Base-by-base conservation (phyloP, 2,113 vertebrate species). In the Ranitomeya imitator region DNA sequence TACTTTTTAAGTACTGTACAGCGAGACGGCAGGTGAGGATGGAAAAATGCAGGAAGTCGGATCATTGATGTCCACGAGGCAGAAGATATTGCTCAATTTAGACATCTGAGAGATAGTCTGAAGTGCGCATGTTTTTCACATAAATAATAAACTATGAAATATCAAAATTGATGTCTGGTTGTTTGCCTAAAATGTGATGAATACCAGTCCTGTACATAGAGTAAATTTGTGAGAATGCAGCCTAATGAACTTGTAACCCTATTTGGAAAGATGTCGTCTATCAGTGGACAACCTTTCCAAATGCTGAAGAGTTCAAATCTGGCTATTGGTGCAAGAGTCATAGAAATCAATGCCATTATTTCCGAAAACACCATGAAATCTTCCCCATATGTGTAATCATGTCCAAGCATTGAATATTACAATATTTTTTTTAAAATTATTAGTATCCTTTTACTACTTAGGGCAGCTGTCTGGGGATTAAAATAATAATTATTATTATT, bases 1-100 rank as follows among this genome's bases (percentile, higher is more conserved):
- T 23, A 63, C 87, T 85, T 85, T 83, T 85, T 85, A 89, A 85
- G 60, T 76, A 79, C 26, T 78, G 81, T 54, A n/a, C 69, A 63
- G 79, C 26, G 81, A 79, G 73, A 84, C 81, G 77, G 63, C 87
- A 89, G 87, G 73, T 85, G 87, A 61, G 82, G 51, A 14, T 18
- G 45, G 76, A 79, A 77, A 55, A 18, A 60, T 65, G 59, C 73
- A 37, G 63, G 80, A 83, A 52, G 80, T 83, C 11, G 7, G 57
- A 26, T 52, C 80, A 51, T 51, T 82, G 59, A 51, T 65, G 80
- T 67, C 63, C 37, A 79, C n/a, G 76, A 65, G 71, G 31, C 19
- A 21, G 84, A 76, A 77, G 31, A 26, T 37, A 45, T 69, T 67
- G 59, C 31, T 14, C 14, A 65, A 67, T 45, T 12, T 11, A 55